Evolutionary conservation across 2,797 vertebrate species (phyloP).

Genomic region (Melanotaenia maccullochi): DNA sequence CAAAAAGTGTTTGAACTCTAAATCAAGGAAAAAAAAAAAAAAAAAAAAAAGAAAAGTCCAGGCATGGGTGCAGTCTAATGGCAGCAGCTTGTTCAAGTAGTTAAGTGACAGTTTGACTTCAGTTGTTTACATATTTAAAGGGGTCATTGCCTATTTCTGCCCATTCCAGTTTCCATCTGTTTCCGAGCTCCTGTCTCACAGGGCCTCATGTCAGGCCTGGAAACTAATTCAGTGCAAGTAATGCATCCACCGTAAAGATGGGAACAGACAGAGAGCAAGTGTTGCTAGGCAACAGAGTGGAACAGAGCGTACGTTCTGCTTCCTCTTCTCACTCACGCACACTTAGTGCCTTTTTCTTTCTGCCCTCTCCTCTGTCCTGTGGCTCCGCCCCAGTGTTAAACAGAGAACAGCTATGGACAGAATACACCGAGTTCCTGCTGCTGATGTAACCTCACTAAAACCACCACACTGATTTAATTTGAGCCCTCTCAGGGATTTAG

Average conservation of each 20-base stretch:
- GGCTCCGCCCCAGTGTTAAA: constrained; percentile 37
- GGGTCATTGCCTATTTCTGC: constrained; percentile 56
- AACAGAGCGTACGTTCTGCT: constrained; percentile 63
- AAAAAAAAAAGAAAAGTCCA: background rate
- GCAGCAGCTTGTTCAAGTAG: constrained; percentile 42
- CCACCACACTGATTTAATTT: constrained; percentile 58
- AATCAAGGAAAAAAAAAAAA: constrained; percentile 9
- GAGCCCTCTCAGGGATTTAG: constrained; percentile 60
- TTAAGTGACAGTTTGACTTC: constrained; percentile 51
- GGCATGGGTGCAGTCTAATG: background rate
- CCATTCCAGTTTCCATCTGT: constrained; percentile 66
- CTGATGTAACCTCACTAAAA: constrained; percentile 78
- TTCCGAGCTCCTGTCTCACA: constrained; percentile 53
- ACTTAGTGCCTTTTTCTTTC: constrained; percentile 58
- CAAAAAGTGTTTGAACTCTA: constrained; percentile 31
- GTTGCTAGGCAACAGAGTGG: constrained; percentile 86
- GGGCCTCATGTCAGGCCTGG: constrained; percentile 64
- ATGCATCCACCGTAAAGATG: constrained; percentile 54
- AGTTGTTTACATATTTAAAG: constrained; percentile 61
- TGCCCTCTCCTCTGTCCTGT: constrained; percentile 55
- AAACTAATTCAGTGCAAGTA: constrained; percentile 63
- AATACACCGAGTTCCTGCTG: constrained; percentile 42
- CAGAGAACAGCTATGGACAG: constrained; percentile 30
- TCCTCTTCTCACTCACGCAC: constrained; percentile 63
- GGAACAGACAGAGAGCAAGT: constrained; percentile 55